A percentile compares a stretch with the other conserved stretches of the same genome.
phyloP scores from a whole-genome alignment of 2,113 vertebrate genomes.

The Miniopterus natalensis region DNA sequence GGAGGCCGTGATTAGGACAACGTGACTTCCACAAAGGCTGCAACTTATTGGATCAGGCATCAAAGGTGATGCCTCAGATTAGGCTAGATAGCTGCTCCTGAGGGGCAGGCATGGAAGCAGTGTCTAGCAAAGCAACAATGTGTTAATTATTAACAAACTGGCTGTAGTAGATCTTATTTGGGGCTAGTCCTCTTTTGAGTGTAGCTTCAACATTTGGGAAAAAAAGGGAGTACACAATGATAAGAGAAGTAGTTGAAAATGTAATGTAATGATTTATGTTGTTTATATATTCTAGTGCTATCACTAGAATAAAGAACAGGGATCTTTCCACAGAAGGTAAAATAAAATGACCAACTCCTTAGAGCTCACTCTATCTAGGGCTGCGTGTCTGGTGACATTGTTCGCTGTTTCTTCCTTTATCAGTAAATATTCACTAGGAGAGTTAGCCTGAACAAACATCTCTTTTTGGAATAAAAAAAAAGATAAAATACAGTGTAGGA shows the following conservation, averaged over 20 bases:
- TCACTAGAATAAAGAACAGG: neutral
- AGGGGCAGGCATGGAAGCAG: neutral
- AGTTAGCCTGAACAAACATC: neutral
- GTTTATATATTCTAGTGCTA: no score
- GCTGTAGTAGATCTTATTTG: neutral
- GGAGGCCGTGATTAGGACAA: neutral
- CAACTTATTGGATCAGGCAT: neutral
- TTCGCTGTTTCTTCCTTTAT: neutral
- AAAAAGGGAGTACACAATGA: neutral
- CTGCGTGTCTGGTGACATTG: neutral
- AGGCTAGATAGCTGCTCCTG: neutral
- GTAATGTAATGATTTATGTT: no score
- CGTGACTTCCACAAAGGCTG: neutral
- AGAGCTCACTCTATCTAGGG: neutral
- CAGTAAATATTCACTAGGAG: neutral
- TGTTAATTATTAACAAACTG: constrained; percentile 15
- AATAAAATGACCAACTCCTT: neutral
- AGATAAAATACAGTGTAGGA: neutral
- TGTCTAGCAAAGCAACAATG: neutral
- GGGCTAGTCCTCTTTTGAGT: neutral
- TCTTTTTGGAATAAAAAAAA: neutral
- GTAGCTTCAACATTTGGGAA: neutral
- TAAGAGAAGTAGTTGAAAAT: neutral
- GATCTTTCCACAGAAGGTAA: neutral
- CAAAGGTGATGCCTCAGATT: neutral